Evolutionary conservation across 2,888 invertebrate genomes (phyloP).

Genomic region (Pomacea canaliculata): DNA sequence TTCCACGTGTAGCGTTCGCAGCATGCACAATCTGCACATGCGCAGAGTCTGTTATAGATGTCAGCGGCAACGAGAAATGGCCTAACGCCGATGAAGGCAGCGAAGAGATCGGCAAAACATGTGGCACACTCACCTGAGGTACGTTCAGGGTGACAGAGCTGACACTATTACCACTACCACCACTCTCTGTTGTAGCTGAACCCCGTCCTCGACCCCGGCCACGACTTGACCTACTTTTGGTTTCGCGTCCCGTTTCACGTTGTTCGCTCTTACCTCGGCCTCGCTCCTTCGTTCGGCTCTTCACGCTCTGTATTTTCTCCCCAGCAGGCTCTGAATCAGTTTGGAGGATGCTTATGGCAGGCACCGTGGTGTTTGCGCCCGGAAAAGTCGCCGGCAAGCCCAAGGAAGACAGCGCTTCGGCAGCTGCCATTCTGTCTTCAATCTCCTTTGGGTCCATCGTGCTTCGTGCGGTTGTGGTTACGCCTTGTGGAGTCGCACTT

Average conservation of each 20-base stretch:
- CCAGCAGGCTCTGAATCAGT: neutral
- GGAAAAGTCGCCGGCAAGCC: slow-evolving; percentile 14
- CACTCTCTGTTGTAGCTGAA: neutral
- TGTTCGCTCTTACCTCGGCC: slow-evolving; percentile 7
- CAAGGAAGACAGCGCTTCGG: slow-evolving; percentile 34
- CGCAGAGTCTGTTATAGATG: no score
- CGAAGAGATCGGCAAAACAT: no score
- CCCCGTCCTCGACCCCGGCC: slow-evolving; percentile 11
- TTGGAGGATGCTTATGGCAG: neutral
- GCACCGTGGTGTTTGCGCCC: neutral
- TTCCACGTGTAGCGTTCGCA: no score
- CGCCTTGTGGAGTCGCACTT: slow-evolving; percentile 16
- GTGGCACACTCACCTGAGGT: no score
- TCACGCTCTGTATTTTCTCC: neutral
- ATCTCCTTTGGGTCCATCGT: slow-evolving; percentile 37
- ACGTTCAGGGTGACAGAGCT: no score
- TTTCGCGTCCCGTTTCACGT: slow-evolving; percentile 25
- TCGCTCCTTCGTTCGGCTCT: slow-evolving; percentile 5
- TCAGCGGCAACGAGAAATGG: no score
- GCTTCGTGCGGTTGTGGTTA: slow-evolving; percentile 11
- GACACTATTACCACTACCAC: no score
- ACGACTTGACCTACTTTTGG: slow-evolving; percentile 27
- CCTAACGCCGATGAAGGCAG: no score
- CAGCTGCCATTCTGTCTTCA: slow-evolving; percentile 34
- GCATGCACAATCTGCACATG: no score